Evolutionary conservation across 2,797 vertebrate species (phyloP).

Genomic region (Lerista edwardsae): DNA sequence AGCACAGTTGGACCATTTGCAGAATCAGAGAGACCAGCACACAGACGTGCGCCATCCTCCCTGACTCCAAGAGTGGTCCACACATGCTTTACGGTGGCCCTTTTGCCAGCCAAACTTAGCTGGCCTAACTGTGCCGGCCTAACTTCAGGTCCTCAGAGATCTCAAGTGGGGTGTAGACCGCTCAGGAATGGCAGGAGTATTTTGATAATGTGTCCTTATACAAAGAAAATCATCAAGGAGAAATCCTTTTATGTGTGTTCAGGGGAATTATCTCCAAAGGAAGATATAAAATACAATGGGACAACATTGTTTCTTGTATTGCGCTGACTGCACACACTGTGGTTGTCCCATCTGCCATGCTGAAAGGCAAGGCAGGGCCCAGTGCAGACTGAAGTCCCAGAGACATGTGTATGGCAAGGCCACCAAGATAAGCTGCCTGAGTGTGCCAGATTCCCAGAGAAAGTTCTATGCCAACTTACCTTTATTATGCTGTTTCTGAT

Average conservation of each 20-base stretch:
- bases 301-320: neutral
- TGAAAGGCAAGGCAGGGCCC: too few species aligned
- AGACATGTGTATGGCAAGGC: neutral
- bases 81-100: too few species aligned
- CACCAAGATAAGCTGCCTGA: neutral
- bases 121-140: too few species aligned
- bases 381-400: neutral
- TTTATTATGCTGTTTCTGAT: neutral
- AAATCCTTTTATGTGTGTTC: neutral
- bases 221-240: too few species aligned
- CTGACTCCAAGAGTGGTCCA: too few species aligned
- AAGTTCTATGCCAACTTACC: neutral
- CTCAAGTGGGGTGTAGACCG: neutral
- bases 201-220: neutral
- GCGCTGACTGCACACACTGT: neutral
- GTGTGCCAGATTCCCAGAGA: neutral
- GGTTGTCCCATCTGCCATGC: neutral
- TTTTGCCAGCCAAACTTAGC: too few species aligned
- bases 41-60: too few species aligned
- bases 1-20: too few species aligned
- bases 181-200: neutral
- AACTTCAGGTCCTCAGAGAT: too few species aligned
- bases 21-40: too few species aligned
- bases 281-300: too few species aligned
- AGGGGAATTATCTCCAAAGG: neutral